Percentiles rank a stretch among this genome's conserved stretches.
Conservation (phyloP, 2,797 vertebrate genomes). For the Falco novaeseelandiae region DNA sequence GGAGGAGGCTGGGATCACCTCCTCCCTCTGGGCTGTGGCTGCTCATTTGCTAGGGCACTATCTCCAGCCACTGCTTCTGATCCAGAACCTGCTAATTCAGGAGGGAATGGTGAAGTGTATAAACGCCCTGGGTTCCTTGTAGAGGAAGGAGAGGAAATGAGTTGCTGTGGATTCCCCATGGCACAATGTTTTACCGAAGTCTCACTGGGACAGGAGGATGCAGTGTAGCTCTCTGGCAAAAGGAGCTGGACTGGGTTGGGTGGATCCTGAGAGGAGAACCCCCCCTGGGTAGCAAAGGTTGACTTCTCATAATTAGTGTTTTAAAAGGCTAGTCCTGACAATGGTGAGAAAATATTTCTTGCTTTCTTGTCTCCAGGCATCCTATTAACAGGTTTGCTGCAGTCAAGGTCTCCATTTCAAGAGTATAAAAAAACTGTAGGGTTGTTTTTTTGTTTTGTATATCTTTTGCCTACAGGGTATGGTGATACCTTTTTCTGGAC, state of each 20-base stretch:
- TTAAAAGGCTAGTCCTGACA: background rate
- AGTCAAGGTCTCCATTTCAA: background rate
- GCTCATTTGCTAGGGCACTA: background rate
- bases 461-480: background rate
- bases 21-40: background rate
- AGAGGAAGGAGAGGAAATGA: background rate
- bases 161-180: background rate
- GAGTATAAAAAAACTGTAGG: background rate
- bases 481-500: background rate
- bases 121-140: background rate
- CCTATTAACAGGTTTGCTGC: background rate
- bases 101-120: background rate
- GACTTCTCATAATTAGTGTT: background rate
- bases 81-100: background rate
- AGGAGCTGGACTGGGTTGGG: background rate
- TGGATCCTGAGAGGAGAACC: background rate
- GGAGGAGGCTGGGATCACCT: background rate
- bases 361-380: background rate
- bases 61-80: background rate
- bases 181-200: background rate
- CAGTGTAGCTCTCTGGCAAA: background rate
- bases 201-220: background rate
- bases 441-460: background rate
- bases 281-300: background rate
- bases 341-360: background rate